These are phyloP conservation scores for Celastrina argiolus DNA, from an alignment of 2,888 invertebrate genomes.

Conservation along the genomic window DNA sequence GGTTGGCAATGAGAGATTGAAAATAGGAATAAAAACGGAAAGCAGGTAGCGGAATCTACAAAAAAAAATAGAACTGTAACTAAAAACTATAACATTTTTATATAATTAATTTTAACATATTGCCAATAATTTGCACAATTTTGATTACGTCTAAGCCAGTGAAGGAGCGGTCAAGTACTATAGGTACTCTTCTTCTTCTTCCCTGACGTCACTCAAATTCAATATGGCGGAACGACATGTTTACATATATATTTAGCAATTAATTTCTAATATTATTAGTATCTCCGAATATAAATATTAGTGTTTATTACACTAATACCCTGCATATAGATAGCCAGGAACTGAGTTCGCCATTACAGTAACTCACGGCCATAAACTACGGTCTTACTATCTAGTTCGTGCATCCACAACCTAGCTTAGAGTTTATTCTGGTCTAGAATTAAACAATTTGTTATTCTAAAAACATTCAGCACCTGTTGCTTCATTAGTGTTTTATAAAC, in stretches of 20 bases:
- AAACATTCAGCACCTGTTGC: background rate
- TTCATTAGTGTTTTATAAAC: background rate
- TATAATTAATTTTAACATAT: no score
- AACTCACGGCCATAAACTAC: background rate
- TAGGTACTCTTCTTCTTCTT: no score
- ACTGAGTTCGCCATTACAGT: background rate
- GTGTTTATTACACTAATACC: conserved; percentile 4
- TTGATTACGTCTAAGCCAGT: no score
- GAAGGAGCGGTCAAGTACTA: no score
- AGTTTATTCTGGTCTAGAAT: background rate
- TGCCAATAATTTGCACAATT: no score
- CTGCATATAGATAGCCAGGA: background rate
- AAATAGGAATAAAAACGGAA: no score
- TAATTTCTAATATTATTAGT: background rate
- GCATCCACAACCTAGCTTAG: conserved; percentile 43
- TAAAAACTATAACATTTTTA: no score
- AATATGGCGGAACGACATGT: background rate
- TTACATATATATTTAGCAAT: background rate
- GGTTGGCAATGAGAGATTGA: no score
- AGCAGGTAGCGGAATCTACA: no score
- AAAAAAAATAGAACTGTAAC: no score
- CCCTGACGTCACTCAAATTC: background rate
- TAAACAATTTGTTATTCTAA: conserved; percentile 4
- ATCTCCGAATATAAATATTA: background rate
- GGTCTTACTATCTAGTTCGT: conserved; percentile 51